Base-by-base conservation (phyloP, 2,113 vertebrate genomes). In the Spea bombifrons region DNA sequence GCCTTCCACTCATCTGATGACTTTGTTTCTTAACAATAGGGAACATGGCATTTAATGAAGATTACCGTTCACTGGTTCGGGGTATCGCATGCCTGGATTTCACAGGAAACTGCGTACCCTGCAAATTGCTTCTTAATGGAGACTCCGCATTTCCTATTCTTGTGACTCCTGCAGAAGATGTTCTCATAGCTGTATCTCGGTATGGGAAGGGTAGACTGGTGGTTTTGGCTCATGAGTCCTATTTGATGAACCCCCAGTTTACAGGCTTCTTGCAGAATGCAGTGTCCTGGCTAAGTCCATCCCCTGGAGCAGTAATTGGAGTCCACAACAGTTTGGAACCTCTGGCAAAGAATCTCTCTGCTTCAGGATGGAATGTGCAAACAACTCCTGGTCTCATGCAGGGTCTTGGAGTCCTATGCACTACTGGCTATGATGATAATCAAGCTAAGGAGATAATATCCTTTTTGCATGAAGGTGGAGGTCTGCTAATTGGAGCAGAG, bases 401-500 rank as follows among this genome's bases (percentile, higher is more conserved):
- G 0, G 84, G 84, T 5, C 59, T 89, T 9, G 90, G 87, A 0
- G 93, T 95, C 46, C 95, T 94, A 79, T 93, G 95, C 52, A 85
- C 89, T 0, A 85, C 92, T 0, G 92, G 93, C 80, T 95, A 93
- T 81, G 88, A 83, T 0, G 84, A 91, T 15, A 87, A 49, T 0
- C 72, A 57, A 17, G 85, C 78, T 0, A 87, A 91, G 49, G 87
- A 88, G 5, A 72, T 96, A 59, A 84, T 94, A 80, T 83, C 83
- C 3, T 97, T 95, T 52, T 43, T 97, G 55, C 94, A 93, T 82
- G 73, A 17, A 0, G 94, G 95, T 13, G 96, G 95, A 3, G 93
- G 95, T 48, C 85, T 98, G 83, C 88, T 97, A 7, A 82, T 96
- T 4, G 96, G 92, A 0, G 95, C 94, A 10, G 91, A 97, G 43